A percentile compares a stretch with the other conserved stretches of the same genome.
Evolutionary conservation across 1,140 invertebrate genomes (phyloP).

Genomic region (Mercenaria mercenaria): DNA sequence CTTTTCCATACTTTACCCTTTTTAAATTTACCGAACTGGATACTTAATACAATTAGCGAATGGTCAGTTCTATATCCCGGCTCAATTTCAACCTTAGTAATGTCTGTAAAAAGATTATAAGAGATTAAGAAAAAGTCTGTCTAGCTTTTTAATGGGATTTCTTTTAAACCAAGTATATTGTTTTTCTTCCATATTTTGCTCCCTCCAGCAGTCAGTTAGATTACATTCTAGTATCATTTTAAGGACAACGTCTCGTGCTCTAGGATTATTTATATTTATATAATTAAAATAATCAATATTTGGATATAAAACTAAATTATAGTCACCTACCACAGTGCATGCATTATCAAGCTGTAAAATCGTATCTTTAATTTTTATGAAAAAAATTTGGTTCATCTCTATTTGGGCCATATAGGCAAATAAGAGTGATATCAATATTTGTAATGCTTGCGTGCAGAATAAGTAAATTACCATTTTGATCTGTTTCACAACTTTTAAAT

Average conservation of each 20-base stretch:
- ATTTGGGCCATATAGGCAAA: constrained; percentile 58
- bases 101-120: background rate
- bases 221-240: background rate
- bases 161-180: constrained; percentile 46
- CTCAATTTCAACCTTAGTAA: background rate
- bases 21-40: constrained; percentile 14
- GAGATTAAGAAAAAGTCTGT: constrained; percentile 44
- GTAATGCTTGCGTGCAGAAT: constrained; percentile 41
- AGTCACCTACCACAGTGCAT: constrained; percentile 25
- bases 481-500: background rate
- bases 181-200: background rate
- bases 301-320: constrained; percentile 45
- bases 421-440: background rate
- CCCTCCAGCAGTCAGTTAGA: constrained; percentile 55
- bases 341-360: background rate
- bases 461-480: constrained; percentile 36
- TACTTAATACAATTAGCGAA: background rate
- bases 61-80: constrained; percentile 45
- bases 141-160: constrained; percentile 33
- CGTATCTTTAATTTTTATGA: background rate
- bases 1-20: too few species aligned
- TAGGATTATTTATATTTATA: constrained; percentile 34
- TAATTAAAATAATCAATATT: constrained; percentile 41
- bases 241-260: background rate
- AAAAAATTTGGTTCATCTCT: constrained; percentile 36